Conservation (phyloP, 1,140 invertebrate genomes). For the Neuroterus valhalla region DNA sequence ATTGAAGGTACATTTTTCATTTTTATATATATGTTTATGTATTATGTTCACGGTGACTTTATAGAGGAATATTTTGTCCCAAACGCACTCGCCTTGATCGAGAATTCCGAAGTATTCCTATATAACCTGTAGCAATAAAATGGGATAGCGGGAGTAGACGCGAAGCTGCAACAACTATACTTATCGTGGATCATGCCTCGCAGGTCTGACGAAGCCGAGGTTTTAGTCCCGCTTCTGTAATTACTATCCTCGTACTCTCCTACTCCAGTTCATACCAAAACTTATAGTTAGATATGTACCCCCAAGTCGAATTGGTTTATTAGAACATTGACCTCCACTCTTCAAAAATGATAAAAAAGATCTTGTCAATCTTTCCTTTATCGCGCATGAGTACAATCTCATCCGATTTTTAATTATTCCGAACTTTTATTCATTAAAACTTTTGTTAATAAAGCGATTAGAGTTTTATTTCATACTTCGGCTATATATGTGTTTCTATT, state of each 20-base stretch:
- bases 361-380: neutral
- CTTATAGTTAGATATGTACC: slow-evolving; percentile 34
- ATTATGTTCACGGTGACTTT: slow-evolving; percentile 42
- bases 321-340: slow-evolving; percentile 32
- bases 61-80: slow-evolving; percentile 41
- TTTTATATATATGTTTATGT: neutral
- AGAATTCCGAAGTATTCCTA: slow-evolving; percentile 69
- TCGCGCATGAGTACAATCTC: neutral
- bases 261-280: slow-evolving; percentile 56
- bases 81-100: slow-evolving; percentile 43
- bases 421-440: too few species aligned
- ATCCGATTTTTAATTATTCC: too few species aligned
- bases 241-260: slow-evolving; percentile 65
- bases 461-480: too few species aligned
- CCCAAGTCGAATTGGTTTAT: slow-evolving; percentile 37
- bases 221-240: slow-evolving; percentile 73
- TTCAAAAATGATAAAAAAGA: too few species aligned
- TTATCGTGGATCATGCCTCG: slow-evolving; percentile 74
- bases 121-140: slow-evolving; percentile 70
- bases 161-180: slow-evolving; percentile 73
- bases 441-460: too few species aligned
- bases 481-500: too few species aligned
- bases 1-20: slow-evolving; percentile 33
- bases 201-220: slow-evolving; percentile 65
- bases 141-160: slow-evolving; percentile 71